phyloP scores from a whole-genome alignment of 1,140 invertebrate genomes.

The Gyrodactylus salaris region DNA sequence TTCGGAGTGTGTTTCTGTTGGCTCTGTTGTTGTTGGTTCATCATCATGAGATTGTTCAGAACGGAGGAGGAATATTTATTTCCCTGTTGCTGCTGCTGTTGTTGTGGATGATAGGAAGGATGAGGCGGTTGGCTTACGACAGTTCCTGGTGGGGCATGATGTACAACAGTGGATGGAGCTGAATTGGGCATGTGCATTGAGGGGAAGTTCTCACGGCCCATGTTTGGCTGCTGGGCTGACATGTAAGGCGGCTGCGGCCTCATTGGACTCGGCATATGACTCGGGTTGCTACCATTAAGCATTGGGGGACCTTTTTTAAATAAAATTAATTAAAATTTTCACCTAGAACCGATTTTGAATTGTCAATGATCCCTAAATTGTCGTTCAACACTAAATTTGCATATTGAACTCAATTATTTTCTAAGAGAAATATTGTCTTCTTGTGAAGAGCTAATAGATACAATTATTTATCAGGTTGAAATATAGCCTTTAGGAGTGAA shows the following conservation, averaged over 20 bases:
- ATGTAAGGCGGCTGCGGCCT: not conserved
- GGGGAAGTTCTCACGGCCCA: not conserved
- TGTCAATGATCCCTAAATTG: no score
- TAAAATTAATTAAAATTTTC: no score
- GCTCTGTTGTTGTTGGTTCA: not conserved
- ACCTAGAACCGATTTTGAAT: no score
- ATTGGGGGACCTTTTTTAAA: no score
- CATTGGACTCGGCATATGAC: not conserved
- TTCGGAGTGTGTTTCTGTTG: not conserved
- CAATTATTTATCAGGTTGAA: no score
- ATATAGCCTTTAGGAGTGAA: no score
- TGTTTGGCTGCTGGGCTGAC: not conserved
- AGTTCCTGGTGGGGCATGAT: not conserved
- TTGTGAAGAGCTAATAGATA: no score
- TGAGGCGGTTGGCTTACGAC: constrained; percentile 3
- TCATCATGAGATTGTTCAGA: not conserved
- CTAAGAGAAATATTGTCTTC: no score
- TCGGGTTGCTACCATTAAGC: no score
- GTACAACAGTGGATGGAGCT: not conserved
- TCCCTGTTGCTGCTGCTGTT: not conserved
- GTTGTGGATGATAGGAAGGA: not conserved
- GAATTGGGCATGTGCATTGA: not conserved
- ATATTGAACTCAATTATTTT: no score
- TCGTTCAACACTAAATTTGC: no score
- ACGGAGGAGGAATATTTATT: not conserved